Base-by-base conservation (phyloP, 2,888 invertebrate genomes). In the Clepsis dumicolana region DNA sequence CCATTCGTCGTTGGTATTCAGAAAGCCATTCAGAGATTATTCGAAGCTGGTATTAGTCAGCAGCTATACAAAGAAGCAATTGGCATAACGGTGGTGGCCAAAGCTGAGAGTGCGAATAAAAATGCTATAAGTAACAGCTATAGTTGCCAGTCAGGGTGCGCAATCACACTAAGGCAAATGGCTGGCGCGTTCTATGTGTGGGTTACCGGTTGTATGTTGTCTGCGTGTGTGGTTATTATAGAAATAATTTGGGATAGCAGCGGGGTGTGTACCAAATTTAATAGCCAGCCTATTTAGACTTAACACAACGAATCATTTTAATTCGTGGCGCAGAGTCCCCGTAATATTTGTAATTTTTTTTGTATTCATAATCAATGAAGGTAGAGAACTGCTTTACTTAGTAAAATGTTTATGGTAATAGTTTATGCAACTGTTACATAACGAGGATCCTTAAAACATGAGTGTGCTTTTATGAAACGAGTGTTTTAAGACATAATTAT, bases 41-140 rank as follows among this genome's bases (percentile, higher is more conserved):
- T 84, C 67, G 91, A 92, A 72, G 81, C 84, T n/a, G 92, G 91
- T 8, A 87, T 93, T 25, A 82, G 84, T 18, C 65, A 80, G 0
- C 82, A 79, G 41, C 73, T 90, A n/a, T 89, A 82, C 21, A 70
- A 64, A 5, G 85, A 88, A 65, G 82, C 84, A 1, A 79, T 93
- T 24, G 92, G 93, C 10, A 74, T 87, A 8, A 77, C 81, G 0
- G 73, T 78, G 2, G 73, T 83, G 2, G 80, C 79, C 5, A 88
- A 83, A 74, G 84, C 89, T 1, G 71, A 74, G 1, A 81, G 70
- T 44, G 84, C 79, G 1, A 78, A 75, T 32, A 76, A 80, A 48
- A 90, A 87, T 64, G 83, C 85, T 27, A 62, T 84, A 59, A 73
- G 77, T 0, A 85, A 82, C 32, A 87, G 88, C 64, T 91, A 91